Evolutionary conservation across 2,888 invertebrate genomes (phyloP).

Genomic region (Danaus chrysippus): DNA sequence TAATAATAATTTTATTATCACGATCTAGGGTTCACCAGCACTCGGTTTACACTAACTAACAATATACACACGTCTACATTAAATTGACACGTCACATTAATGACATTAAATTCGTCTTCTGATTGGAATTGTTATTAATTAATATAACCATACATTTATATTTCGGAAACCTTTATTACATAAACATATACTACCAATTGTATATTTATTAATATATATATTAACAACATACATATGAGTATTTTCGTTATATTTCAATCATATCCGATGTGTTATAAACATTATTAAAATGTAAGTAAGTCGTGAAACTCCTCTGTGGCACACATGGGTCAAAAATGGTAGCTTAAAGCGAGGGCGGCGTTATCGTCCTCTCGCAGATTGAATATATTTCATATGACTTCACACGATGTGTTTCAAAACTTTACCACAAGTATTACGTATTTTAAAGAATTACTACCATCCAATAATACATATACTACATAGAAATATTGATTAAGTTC

Average conservation of each 20-base stretch:
- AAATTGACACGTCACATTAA: no score
- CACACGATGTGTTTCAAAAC: constrained; percentile 40
- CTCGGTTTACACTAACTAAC: constrained; percentile 22
- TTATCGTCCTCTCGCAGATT: constrained; percentile 83
- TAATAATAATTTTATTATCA: constrained; percentile 78
- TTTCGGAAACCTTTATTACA: no score
- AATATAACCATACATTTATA: no score
- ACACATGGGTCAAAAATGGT: constrained; percentile 55
- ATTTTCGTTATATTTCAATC: no score
- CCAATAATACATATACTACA: no score
- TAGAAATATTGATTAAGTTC: no score
- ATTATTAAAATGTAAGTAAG: background rate
- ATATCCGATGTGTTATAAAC: background rate
- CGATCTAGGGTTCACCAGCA: constrained; percentile 60
- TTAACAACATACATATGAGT: no score
- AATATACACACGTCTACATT: background rate
- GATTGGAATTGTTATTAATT: no score
- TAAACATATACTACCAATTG: no score
- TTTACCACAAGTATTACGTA: constrained; percentile 18
- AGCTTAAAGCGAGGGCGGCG: constrained; percentile 56
- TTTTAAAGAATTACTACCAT: background rate
- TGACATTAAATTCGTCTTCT: no score
- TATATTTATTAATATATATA: no score
- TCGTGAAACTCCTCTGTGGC: constrained; percentile 28
- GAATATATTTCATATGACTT: constrained; percentile 84